Conservation (phyloP, 1,140 invertebrate species). For the Zaprionus capensis region DNA sequence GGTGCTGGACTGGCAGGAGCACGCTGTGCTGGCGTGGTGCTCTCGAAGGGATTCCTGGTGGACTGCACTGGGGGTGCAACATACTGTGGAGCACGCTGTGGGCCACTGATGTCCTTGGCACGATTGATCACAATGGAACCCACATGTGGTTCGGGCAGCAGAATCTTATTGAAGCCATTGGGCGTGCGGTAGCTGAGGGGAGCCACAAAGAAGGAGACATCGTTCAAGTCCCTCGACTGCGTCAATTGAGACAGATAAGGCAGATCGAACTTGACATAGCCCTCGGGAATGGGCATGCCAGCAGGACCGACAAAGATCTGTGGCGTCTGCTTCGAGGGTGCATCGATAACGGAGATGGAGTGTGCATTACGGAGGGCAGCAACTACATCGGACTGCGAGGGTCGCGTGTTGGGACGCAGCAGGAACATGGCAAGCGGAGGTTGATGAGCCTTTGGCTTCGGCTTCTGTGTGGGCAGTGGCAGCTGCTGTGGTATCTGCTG, state of each 20-base stretch:
- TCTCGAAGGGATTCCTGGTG: constrained; percentile 69
- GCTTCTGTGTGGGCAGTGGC: constrained; percentile 78
- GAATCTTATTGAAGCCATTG: constrained; percentile 91
- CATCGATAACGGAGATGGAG: constrained; percentile 90
- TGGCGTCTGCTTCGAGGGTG: constrained; percentile 88
- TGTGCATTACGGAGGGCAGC: constrained; percentile 88
- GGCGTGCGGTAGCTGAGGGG: constrained; percentile 92
- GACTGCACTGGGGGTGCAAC: constrained; percentile 22
- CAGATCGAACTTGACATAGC: constrained; percentile 92
- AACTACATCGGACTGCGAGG: constrained; percentile 89
- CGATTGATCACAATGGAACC: constrained; percentile 91
- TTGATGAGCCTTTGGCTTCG: constrained; percentile 89
- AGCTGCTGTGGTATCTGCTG: constrained; percentile 30
- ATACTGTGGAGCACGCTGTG: constrained; percentile 24
- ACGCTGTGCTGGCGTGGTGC: constrained; percentile 50
- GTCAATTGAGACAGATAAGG: constrained; percentile 91
- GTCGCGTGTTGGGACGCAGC: constrained; percentile 85
- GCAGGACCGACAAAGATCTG: constrained; percentile 92
- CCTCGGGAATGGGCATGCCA: constrained; percentile 88
- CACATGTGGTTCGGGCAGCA: constrained; percentile 92
- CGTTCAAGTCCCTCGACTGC: constrained; percentile 88
- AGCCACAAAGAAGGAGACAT: constrained; percentile 93
- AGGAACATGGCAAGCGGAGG: constrained; percentile 92
- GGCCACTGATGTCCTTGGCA: constrained; percentile 49
- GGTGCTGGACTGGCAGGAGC: constrained; percentile 23